phyloP scores from a whole-genome alignment of 1,140 invertebrate genomes.

The Calephelis virginiensis region DNA sequence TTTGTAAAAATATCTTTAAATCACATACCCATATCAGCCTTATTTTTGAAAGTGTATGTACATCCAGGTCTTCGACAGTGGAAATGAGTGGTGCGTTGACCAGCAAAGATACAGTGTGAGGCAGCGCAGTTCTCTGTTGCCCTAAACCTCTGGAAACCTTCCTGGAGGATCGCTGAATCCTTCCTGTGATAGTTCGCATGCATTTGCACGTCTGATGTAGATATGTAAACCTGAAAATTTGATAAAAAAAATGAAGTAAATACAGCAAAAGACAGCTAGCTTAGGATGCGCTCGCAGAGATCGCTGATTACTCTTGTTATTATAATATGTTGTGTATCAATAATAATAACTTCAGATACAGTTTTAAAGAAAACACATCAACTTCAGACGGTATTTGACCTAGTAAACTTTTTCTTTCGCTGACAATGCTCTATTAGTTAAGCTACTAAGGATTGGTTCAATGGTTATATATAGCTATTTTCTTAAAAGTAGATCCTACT shows the following conservation, averaged over 20 bases:
- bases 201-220: slow-evolving; percentile 99
- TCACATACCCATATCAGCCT: slow-evolving; percentile 97
- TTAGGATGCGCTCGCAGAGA: too few relatives aligned
- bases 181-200: slow-evolving; percentile 99
- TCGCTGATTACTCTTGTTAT: not conserved
- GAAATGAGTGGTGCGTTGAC: slow-evolving; percentile 98
- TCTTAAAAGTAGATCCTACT: too few relatives aligned
- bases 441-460: too few relatives aligned
- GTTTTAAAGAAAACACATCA: too few relatives aligned
- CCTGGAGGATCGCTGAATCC: slow-evolving; percentile 97
- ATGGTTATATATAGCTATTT: too few relatives aligned
- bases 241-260: not conserved
- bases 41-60: slow-evolving; percentile 98
- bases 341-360: too few relatives aligned
- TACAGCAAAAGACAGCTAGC: not conserved
- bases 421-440: too few relatives aligned
- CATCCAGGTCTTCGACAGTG: slow-evolving; percentile 95
- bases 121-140: slow-evolving; percentile 95
- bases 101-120: slow-evolving; percentile 92
- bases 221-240: slow-evolving; percentile 90
- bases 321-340: not conserved
- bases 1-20: too few relatives aligned
- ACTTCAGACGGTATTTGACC: too few relatives aligned
- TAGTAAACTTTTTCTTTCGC: too few relatives aligned
- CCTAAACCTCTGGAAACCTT: slow-evolving; percentile 95